These are phyloP conservation scores for Hippocampus abdominalis DNA, from an alignment of 2,113 vertebrate species.

Conservation along the genomic window DNA sequence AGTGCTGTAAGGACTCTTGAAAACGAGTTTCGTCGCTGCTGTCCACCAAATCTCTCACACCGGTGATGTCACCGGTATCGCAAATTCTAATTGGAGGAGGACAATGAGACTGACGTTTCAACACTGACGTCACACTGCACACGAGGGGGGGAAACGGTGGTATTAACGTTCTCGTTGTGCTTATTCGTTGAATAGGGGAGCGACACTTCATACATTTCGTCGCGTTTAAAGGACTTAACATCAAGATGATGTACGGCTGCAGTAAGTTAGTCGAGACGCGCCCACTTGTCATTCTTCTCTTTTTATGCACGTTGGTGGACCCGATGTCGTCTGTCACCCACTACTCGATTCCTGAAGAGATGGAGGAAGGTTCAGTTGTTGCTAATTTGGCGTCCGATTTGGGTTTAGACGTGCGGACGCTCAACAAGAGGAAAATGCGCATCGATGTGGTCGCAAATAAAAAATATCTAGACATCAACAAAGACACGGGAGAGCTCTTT, in stretches of 20 bases:
- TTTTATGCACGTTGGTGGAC: conserved; percentile 23
- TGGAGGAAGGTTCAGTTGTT: conserved; percentile 77
- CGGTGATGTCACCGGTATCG: background rate
- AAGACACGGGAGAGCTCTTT: conserved; percentile 60
- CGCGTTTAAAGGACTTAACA: background rate
- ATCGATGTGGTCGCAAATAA: conserved; percentile 57
- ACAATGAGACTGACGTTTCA: background rate
- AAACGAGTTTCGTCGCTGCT: conserved; percentile 7
- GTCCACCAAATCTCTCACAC: background rate
- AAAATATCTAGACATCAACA: conserved; percentile 76
- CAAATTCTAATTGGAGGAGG: background rate
- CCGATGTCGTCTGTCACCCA: conserved; percentile 45
- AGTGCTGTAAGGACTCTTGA: background rate
- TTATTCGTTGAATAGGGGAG: background rate
- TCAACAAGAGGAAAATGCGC: conserved; percentile 63
- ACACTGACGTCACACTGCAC: background rate
- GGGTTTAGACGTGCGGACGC: conserved; percentile 64
- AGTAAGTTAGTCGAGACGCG: background rate
- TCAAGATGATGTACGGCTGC: background rate
- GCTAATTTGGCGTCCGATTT: conserved; percentile 79
- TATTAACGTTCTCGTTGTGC: background rate
- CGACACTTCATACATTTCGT: background rate
- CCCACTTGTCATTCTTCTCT: conserved; percentile 3
- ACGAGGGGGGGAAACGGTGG: background rate
- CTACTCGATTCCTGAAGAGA: conserved; percentile 78